These are phyloP conservation scores for Threskiornis aethiopicus DNA, from an alignment of 2,797 vertebrate species.

Conservation along the genomic window DNA sequence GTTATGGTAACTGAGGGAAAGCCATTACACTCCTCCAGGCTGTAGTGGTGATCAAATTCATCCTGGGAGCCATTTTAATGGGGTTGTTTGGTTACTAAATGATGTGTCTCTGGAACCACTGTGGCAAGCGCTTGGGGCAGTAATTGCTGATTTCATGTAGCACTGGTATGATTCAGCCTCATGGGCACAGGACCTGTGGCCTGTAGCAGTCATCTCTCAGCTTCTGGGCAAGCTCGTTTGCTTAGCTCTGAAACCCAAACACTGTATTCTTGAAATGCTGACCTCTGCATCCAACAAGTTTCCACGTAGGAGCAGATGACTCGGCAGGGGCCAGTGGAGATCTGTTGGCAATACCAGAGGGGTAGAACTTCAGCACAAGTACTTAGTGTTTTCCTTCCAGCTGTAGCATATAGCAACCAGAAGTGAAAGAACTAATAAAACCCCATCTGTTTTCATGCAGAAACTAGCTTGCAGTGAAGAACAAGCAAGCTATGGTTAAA, in stretches of 20 bases:
- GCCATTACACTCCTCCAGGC: not conserved
- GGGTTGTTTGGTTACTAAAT: not conserved
- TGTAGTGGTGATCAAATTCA: not conserved
- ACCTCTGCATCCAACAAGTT: not conserved
- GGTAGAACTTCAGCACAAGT: not conserved
- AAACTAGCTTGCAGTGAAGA: not conserved
- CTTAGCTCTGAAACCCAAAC: not conserved
- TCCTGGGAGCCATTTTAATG: not conserved
- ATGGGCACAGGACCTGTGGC: not conserved
- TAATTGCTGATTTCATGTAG: not conserved
- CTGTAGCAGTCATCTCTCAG: not conserved
- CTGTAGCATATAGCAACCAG: not conserved
- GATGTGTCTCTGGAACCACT: not conserved
- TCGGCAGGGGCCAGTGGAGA: not conserved
- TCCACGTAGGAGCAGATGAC: not conserved
- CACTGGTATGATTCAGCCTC: not conserved
- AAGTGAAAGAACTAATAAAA: not conserved
- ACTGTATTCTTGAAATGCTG: not conserved
- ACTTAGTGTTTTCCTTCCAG: not conserved
- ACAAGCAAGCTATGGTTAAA: not conserved
- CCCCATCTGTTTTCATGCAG: not conserved
- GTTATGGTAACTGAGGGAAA: not conserved
- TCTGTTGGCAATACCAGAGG: not conserved
- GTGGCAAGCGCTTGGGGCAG: not conserved
- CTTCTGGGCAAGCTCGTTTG: not conserved